Conservation (phyloP, 2,797 vertebrate species). For the Gallinago stenura region DNA sequence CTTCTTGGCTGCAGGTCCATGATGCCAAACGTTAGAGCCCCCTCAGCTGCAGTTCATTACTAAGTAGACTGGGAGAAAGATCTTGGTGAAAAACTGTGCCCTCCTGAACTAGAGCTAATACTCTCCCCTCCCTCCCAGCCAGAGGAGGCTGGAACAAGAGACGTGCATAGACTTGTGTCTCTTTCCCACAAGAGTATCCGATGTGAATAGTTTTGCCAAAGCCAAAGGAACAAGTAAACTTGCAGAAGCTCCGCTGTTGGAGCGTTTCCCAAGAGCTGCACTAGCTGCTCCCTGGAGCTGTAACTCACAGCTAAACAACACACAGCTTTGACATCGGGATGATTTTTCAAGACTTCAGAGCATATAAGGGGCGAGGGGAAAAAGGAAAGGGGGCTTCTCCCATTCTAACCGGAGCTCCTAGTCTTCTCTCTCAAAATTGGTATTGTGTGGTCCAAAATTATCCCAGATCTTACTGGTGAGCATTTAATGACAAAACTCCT, state of each 20-base stretch:
- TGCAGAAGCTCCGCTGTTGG: neutral
- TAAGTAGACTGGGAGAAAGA: neutral
- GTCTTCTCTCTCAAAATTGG: neutral
- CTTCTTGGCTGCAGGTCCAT: neutral
- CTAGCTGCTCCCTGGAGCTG: neutral
- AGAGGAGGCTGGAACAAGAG: neutral
- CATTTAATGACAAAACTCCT: neutral
- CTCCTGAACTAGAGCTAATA: neutral
- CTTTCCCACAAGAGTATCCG: neutral
- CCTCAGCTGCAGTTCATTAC: neutral
- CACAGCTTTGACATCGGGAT: neutral
- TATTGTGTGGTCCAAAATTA: neutral
- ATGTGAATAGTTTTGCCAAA: neutral
- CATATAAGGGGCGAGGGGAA: fast-evolving
- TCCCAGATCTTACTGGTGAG: neutral
- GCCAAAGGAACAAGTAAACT: neutral
- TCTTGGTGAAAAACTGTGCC: neutral
- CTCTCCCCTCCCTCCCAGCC: neutral
- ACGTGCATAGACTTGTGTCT: fast-evolving
- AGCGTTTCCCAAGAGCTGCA: neutral
- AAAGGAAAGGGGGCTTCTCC: neutral
- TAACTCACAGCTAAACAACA: neutral
- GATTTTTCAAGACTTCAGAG: neutral
- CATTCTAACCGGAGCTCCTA: neutral
- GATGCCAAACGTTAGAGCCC: neutral